These are phyloP conservation scores for Alligator sinensis DNA, from an alignment of 2,113 vertebrate species.

Conservation along the genomic window DNA sequence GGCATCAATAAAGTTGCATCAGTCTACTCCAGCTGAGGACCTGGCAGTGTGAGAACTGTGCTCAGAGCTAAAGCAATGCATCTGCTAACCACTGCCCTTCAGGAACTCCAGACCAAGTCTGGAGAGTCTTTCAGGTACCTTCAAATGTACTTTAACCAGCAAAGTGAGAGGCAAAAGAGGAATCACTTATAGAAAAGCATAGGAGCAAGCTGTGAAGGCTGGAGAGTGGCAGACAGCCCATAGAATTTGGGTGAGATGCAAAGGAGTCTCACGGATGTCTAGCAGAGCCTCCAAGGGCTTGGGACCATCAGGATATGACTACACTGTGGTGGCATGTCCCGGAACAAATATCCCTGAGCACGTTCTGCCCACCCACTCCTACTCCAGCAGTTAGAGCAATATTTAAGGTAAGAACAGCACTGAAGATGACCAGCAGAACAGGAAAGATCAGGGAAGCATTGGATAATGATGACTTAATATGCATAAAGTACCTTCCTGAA, in stretches of 20 bases:
- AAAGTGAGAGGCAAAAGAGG: background rate
- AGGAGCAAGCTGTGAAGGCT: background rate
- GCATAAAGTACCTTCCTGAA: background rate
- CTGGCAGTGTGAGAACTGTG: background rate
- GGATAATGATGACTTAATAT: background rate
- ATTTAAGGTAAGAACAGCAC: background rate
- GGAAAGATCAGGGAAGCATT: background rate
- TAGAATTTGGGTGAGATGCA: background rate
- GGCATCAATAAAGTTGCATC: background rate
- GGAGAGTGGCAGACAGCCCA: background rate
- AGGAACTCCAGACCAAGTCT: background rate
- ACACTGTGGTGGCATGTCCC: too few relatives aligned
- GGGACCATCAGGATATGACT: background rate
- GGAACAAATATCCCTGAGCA: too few relatives aligned
- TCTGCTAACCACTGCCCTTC: background rate
- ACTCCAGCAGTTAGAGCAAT: background rate
- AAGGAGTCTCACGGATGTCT: background rate
- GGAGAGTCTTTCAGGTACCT: background rate
- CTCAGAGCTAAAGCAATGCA: background rate
- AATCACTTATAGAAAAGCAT: background rate
- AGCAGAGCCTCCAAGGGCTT: background rate
- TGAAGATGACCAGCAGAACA: background rate
- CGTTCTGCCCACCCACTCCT: too few relatives aligned
- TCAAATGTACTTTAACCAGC: background rate
- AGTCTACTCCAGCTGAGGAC: background rate